A percentile compares a stretch with the other conserved stretches of the same genome.
Conservation (phyloP, 2,888 invertebrate species). For the Alsophila aescularia region DNA sequence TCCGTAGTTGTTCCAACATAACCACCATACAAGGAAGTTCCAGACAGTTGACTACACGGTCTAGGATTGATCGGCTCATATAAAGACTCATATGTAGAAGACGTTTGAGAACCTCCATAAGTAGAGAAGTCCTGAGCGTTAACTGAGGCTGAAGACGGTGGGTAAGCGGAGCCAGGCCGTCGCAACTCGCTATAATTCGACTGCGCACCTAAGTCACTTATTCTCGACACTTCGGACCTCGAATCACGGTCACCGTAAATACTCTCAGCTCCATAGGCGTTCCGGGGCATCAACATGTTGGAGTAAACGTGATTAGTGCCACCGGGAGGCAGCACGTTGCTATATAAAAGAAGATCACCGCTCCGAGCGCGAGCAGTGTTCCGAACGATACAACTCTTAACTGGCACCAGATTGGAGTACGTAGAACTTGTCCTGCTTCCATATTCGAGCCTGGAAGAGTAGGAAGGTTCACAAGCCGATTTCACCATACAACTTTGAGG, state of each 20-base stretch:
- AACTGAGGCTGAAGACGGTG: constrained; percentile 77
- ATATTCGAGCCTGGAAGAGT: constrained; percentile 88
- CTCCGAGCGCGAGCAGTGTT: constrained; percentile 70
- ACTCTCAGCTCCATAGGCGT: constrained; percentile 78
- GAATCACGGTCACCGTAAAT: constrained; percentile 72
- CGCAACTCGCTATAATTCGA: constrained; percentile 87
- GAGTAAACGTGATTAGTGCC: constrained; percentile 81
- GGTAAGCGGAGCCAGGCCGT: constrained; percentile 84
- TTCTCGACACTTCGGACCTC: constrained; percentile 76
- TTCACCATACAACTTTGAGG: constrained; percentile 91
- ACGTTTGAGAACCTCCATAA: constrained; percentile 85
- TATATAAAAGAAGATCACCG: constrained; percentile 76
- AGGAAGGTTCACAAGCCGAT: constrained; percentile 90
- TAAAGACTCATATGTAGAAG: constrained; percentile 87
- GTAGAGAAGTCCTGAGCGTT: constrained; percentile 83
- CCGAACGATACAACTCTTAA: constrained; percentile 80
- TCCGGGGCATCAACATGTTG: constrained; percentile 76
- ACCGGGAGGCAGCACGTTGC: constrained; percentile 77
- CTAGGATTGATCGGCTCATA: constrained; percentile 87
- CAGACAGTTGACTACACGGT: constrained; percentile 85
- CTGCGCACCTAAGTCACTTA: constrained; percentile 80
- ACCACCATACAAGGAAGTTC: constrained; percentile 85
- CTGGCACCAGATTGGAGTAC: constrained; percentile 79
- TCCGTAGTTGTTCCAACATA: constrained; percentile 90
- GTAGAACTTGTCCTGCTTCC: constrained; percentile 78